These are phyloP conservation scores for Arrhopalites spinosus DNA, from an alignment of 2,888 invertebrate species.

Conservation along the genomic window DNA sequence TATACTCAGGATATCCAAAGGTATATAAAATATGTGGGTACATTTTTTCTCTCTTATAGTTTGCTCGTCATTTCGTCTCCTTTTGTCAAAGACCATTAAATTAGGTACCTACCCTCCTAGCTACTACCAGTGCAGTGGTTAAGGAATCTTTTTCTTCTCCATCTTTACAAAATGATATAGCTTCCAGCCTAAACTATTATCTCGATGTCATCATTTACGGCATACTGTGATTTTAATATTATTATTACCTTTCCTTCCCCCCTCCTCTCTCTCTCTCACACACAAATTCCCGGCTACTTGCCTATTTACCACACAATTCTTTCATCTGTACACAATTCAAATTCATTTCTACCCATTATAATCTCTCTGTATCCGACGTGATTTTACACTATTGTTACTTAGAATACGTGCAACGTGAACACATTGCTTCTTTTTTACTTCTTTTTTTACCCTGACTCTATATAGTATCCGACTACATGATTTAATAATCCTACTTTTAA, in stretches of 20 bases:
- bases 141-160: slow-evolving; percentile 27
- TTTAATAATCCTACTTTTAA: not conserved
- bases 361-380: not conserved
- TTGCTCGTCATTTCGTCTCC: slow-evolving; percentile 33
- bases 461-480: no score
- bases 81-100: slow-evolving; percentile 37
- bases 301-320: not conserved
- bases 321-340: slow-evolving; percentile 16
- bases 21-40: not conserved
- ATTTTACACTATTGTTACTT: not conserved
- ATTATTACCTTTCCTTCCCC: slow-evolving; percentile 32
- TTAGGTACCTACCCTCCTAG: slow-evolving; percentile 26
- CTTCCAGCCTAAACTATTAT: slow-evolving; percentile 32
- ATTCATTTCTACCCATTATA: slow-evolving; percentile 3
- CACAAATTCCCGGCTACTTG: no score
- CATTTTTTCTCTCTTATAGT: slow-evolving; percentile 4
- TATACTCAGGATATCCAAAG: not conserved
- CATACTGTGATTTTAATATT: slow-evolving; percentile 48
- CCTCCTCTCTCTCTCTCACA: slow-evolving; percentile 10
- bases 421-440: no score
- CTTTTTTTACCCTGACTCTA: no score
- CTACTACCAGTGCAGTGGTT: slow-evolving; percentile 9
- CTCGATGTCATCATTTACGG: slow-evolving; percentile 42
- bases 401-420: no score
- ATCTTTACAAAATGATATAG: slow-evolving; percentile 25